These are phyloP conservation scores for Bos indicus DNA, from an alignment of 2,113 vertebrate genomes.

Conservation along the genomic window DNA sequence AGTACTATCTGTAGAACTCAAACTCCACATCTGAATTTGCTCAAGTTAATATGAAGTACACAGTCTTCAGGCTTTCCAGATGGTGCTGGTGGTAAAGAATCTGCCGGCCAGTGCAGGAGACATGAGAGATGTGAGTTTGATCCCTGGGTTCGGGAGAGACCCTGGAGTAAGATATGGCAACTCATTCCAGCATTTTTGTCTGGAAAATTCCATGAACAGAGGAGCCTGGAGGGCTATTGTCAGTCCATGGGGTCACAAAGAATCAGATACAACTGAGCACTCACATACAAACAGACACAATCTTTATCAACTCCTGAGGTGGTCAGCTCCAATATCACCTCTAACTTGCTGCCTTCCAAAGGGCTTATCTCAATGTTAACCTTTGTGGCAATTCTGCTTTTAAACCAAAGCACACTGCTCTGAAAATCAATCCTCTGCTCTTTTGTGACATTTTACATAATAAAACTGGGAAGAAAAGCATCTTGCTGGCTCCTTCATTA, in stretches of 20 bases:
- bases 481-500: background rate
- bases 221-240: background rate
- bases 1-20: background rate
- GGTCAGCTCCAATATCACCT: background rate
- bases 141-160: background rate
- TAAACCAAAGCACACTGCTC: background rate
- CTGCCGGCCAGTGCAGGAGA: background rate
- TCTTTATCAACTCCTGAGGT: background rate
- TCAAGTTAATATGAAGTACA: background rate
- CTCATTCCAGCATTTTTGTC: background rate
- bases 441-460: background rate
- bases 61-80: background rate
- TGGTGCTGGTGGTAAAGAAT: background rate
- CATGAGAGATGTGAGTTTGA: background rate
- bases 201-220: background rate
- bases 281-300: background rate
- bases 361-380: background rate
- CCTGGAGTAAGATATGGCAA: background rate
- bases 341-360: background rate
- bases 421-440: background rate
- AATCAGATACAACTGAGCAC: background rate
- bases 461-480: background rate
- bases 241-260: background rate
- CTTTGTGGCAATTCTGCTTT: background rate
- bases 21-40: background rate